Conservation (phyloP, 2,888 invertebrate genomes). For the Leuctra nigra region DNA sequence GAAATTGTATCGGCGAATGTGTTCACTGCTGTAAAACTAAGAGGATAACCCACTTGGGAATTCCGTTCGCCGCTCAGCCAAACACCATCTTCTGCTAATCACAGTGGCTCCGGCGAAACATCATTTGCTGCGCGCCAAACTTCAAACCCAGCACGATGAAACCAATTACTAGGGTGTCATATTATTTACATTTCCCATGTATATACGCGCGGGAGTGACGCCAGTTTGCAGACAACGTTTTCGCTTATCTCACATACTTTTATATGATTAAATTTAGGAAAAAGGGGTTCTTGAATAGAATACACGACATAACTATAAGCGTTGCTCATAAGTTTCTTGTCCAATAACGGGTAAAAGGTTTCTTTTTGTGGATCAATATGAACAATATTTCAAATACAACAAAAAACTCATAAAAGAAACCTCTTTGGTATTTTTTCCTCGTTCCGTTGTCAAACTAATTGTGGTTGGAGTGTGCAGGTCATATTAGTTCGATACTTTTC, state of each 20-base stretch:
- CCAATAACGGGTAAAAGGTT: too few relatives aligned
- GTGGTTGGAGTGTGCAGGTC: neutral
- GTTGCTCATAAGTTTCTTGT: too few relatives aligned
- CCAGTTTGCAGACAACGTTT: too few relatives aligned
- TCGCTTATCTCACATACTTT: too few relatives aligned
- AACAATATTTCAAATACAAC: neutral
- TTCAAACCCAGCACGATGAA: neutral
- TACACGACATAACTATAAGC: too few relatives aligned
- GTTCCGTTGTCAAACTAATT: neutral
- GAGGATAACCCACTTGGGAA: slow-evolving; percentile 18
- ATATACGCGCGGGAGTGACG: too few relatives aligned
- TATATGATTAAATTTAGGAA: too few relatives aligned
- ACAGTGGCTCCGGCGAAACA: slow-evolving; percentile 3
- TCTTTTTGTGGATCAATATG: too few relatives aligned
- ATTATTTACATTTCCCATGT: too few relatives aligned
- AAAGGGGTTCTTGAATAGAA: too few relatives aligned
- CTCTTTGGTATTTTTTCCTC: neutral
- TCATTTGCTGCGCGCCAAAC: slow-evolving; percentile 15
- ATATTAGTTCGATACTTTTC: neutral
- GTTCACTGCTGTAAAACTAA: too few relatives aligned
- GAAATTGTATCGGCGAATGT: too few relatives aligned
- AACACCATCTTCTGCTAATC: slow-evolving; percentile 20
- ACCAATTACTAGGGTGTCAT: neutral
- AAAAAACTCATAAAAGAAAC: neutral
- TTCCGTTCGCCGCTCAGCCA: slow-evolving; percentile 4